Evolutionary conservation across 2,113 vertebrate species (phyloP).

Genomic region (Crotalus helleri): DNA sequence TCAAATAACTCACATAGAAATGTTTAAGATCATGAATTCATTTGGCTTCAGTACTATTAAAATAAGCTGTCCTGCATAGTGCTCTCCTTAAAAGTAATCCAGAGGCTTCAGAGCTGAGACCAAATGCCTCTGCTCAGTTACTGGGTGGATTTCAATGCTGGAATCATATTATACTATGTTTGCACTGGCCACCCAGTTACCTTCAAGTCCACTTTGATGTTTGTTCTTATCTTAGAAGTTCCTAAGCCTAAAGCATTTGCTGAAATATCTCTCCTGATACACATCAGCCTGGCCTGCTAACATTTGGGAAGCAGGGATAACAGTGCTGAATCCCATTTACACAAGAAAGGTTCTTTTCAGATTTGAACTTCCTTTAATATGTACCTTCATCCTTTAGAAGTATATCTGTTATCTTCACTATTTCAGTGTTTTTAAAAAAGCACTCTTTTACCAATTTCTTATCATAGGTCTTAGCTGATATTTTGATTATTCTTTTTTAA

Average conservation of each 20-base stretch:
- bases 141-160: neutral
- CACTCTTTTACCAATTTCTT: neutral
- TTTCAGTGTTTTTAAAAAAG: neutral
- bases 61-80: neutral
- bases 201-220: neutral
- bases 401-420: neutral
- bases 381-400: neutral
- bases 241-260: neutral
- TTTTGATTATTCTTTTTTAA: neutral
- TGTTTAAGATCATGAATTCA: neutral
- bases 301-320: neutral
- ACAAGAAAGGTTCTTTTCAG: neutral
- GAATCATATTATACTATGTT: neutral
- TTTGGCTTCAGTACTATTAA: neutral
- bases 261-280: neutral
- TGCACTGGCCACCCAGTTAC: neutral
- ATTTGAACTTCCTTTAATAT: neutral
- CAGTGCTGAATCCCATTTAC: neutral
- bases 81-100: neutral
- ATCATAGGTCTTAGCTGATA: neutral
- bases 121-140: neutral
- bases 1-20: neutral
- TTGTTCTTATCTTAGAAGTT: neutral
- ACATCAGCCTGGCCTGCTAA: neutral
- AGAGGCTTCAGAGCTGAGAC: neutral